phyloP scores from a whole-genome alignment of 2,113 vertebrate species.

The Sakesphorus luctuosus region DNA sequence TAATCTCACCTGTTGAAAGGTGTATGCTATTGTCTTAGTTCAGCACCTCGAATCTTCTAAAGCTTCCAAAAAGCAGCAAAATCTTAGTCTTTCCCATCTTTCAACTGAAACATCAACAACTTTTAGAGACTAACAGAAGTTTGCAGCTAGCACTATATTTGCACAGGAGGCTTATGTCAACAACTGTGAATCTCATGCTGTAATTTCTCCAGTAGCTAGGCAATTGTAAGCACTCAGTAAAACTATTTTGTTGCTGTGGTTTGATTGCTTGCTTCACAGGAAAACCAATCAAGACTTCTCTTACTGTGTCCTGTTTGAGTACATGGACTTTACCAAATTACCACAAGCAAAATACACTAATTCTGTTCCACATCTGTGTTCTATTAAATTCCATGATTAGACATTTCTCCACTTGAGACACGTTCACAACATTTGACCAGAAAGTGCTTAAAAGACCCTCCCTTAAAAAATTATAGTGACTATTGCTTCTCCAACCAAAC shows the following conservation, averaged over 20 bases:
- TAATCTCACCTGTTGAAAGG: neutral
- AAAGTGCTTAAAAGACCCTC: neutral
- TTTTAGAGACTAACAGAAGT: neutral
- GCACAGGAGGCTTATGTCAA: neutral
- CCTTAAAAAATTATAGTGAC: neutral
- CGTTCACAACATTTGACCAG: neutral
- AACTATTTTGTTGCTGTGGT: neutral
- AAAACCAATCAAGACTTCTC: neutral
- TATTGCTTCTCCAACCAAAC: neutral
- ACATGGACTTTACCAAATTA: neutral
- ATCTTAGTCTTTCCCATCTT: neutral
- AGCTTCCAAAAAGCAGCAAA: neutral
- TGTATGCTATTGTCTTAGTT: neutral
- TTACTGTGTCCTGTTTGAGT: neutral
- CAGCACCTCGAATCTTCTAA: neutral
- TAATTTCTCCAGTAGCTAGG: neutral
- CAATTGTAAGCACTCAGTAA: neutral
- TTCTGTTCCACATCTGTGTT: neutral
- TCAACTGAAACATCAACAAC: neutral
- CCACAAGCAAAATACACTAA: neutral
- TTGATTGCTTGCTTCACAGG: neutral
- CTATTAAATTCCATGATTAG: neutral
- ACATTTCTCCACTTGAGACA: neutral
- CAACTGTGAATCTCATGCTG: rapidly evolving
- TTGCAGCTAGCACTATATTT: neutral